Conservation (phyloP, 2,113 vertebrate genomes). For the Lycaon pictus region DNA sequence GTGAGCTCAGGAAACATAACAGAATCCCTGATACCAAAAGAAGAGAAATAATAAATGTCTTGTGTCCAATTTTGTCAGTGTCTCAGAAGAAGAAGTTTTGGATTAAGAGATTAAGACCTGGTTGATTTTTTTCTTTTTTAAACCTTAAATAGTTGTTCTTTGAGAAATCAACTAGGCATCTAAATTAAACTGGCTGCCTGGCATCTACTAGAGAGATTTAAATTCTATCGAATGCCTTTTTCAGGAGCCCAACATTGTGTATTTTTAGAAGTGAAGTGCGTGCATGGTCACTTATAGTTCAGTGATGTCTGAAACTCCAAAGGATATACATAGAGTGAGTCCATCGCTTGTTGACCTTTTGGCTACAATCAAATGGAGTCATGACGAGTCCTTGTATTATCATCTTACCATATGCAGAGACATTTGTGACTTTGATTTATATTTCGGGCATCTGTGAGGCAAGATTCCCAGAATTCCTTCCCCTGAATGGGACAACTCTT, state of each 20-base stretch:
- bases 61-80: neutral
- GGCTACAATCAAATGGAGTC: neutral
- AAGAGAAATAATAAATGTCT: neutral
- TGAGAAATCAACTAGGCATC: neutral
- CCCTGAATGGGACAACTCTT: neutral
- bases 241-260: neutral
- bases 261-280: slow-evolving; percentile 5
- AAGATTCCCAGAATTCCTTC: neutral
- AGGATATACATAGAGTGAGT: neutral
- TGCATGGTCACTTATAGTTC: neutral
- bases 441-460: neutral
- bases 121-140: neutral
- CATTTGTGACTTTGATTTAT: neutral
- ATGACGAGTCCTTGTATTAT: neutral
- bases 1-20: neutral
- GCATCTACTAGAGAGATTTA: neutral
- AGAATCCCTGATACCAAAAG: neutral
- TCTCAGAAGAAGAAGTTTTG: neutral
- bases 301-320: neutral
- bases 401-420: neutral
- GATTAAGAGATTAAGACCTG: neutral
- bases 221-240: neutral
- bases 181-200: neutral
- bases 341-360: no score
- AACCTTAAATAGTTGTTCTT: neutral